Conservation (phyloP, 2,888 invertebrate species). For the Eupithecia insigniata region DNA sequence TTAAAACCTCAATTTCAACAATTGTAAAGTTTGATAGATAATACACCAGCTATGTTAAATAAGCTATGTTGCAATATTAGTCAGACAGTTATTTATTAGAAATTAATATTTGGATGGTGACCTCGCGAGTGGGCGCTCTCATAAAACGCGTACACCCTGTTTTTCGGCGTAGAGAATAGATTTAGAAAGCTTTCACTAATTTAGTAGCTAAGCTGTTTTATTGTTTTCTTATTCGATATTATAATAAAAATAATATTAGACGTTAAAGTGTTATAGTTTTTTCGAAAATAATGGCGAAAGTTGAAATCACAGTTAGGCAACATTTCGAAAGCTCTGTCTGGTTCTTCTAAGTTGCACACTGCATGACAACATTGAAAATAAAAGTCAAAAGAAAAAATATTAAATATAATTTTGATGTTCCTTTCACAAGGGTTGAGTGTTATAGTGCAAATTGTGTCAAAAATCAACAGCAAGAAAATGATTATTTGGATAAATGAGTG, state of each 20-base stretch:
- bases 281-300: not conserved
- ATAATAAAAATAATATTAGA: not conserved
- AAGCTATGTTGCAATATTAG: not conserved
- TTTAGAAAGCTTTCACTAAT: constrained; percentile 10
- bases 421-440: not conserved
- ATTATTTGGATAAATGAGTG: too few species aligned
- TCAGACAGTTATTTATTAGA: not conserved
- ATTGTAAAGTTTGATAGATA: not conserved
- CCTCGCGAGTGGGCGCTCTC: not conserved
- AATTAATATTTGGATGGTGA: not conserved
- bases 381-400: not conserved
- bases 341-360: not conserved
- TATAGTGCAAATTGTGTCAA: too few species aligned
- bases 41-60: not conserved
- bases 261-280: not conserved
- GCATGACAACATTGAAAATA: not conserved
- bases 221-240: not conserved
- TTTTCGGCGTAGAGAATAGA: not conserved
- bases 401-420: not conserved
- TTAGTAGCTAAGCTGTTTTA: constrained; percentile 9
- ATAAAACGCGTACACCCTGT: not conserved
- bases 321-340: not conserved
- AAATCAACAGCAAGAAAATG: too few species aligned
- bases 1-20: not conserved
- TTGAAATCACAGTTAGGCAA: not conserved